phyloP scores from a whole-genome alignment of 2,888 invertebrate genomes.

The Meloe dianella region DNA sequence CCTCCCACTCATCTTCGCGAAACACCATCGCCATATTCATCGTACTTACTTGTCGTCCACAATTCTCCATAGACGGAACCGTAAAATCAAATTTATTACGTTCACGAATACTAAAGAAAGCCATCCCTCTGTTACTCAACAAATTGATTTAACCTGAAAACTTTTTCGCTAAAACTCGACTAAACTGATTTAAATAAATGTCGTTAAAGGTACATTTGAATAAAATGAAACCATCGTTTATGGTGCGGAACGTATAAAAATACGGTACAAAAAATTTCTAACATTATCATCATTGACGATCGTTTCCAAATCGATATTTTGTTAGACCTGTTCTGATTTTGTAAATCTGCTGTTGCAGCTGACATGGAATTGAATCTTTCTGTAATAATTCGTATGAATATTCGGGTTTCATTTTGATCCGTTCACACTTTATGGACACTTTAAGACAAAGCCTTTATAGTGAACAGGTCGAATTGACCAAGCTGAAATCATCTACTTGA shows the following conservation, averaged over 20 bases:
- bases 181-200: slow-evolving; percentile 32
- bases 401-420: slow-evolving; percentile 19
- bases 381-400: slow-evolving; percentile 29
- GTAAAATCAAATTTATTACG: slow-evolving; percentile 32
- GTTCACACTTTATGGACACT: slow-evolving; percentile 35
- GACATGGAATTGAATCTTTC: slow-evolving; percentile 24
- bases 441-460: slow-evolving; percentile 33
- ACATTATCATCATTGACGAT: neutral
- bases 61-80: slow-evolving; percentile 15
- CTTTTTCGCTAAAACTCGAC: slow-evolving; percentile 20
- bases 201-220: slow-evolving; percentile 27
- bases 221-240: slow-evolving; percentile 16
- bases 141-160: slow-evolving; percentile 34
- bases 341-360: slow-evolving; percentile 16
- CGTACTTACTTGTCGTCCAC: slow-evolving; percentile 9
- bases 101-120: slow-evolving; percentile 20
- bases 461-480: slow-evolving; percentile 22
- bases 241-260: neutral
- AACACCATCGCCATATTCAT: slow-evolving; percentile 30
- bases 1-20: slow-evolving; percentile 34
- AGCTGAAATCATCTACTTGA: slow-evolving; percentile 18
- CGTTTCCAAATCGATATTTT: neutral
- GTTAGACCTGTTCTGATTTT: neutral
- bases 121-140: slow-evolving; percentile 24
- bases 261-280: neutral